A percentile compares a stretch with the other conserved stretches of the same genome.
phyloP scores from a whole-genome alignment of 2,888 invertebrate genomes.

The Coleophora flavipennella region DNA sequence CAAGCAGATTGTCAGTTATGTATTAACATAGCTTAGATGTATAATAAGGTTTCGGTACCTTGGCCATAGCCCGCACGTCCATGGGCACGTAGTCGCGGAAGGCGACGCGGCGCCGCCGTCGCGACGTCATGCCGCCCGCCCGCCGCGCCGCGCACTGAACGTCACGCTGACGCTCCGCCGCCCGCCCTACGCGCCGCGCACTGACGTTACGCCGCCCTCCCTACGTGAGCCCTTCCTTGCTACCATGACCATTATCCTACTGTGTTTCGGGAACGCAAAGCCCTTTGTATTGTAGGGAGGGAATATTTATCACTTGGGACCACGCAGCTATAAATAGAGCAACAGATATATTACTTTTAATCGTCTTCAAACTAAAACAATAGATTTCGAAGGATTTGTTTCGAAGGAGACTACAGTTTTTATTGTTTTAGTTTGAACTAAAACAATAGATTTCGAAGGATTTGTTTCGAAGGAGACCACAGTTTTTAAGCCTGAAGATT shows the following conservation, averaged over 20 bases:
- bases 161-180: slow-evolving; percentile 25
- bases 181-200: slow-evolving; percentile 12
- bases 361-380: too few species aligned
- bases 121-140: slow-evolving; percentile 52
- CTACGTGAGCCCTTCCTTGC: slow-evolving; percentile 5
- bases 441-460: too few species aligned
- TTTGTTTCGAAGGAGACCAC: too few species aligned
- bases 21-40: neutral
- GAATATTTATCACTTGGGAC: neutral
- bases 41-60: slow-evolving; percentile 33
- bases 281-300: neutral
- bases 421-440: too few species aligned
- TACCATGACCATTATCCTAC: slow-evolving; percentile 6
- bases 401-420: too few species aligned
- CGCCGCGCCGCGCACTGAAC: slow-evolving; percentile 54
- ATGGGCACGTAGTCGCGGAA: slow-evolving; percentile 64
- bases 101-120: slow-evolving; percentile 60
- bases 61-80: slow-evolving; percentile 64
- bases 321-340: neutral
- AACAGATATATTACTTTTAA: too few species aligned
- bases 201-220: slow-evolving; percentile 2
- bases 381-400: too few species aligned
- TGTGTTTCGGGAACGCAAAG: slow-evolving; percentile 15
- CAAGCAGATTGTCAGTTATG: neutral
- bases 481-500: too few species aligned